Base-by-base conservation (phyloP, 2,888 invertebrate species). In the Argyresthia albistria region DNA sequence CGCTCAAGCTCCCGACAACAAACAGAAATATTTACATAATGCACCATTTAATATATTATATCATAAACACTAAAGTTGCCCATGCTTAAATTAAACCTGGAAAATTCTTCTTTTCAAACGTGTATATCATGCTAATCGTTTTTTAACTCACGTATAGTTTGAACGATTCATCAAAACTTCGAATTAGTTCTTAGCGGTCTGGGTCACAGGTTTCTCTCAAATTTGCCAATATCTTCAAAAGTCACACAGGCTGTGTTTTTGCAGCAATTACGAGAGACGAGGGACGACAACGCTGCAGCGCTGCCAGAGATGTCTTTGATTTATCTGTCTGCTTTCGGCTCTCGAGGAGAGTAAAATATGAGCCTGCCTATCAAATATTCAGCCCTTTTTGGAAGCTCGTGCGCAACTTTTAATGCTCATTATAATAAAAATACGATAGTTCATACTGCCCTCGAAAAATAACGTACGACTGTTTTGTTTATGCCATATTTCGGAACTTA, bases 391-490 rank as follows among this genome's bases (percentile, higher is more conserved):
- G 72, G 76, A 74, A 4, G 69, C 59, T 57, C 70, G 58, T 65
- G 68, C 72, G 78, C 75, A 73, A 70, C 73, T 76, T 67, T 80
- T 73, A 72, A 74, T 70, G 71, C 71, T 83, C 76, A 80, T 87
- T 84, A 82, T 77, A 84, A 86, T 84, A 86, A 84, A 83, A 80
- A 81, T 73, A 69, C 81, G 63, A 84, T 82, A 81, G 76, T 75
- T 84, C 80, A 83, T 79, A 73, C 72, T 71, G 49, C 51, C 47
- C 25, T 47, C 46, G 69, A 67, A 67, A 67, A 69, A 68, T 69
- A 69, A 59, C 58, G 63, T 69, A 65, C 61, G 62, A 67, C 64
- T 60, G 64, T 64, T 50, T 16, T 60, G 64, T 64, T 50, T 16
- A 65, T 67, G 67, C 67, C 66, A 69, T 64, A 67, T 76, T 73